Conservation (phyloP, 1,140 invertebrate species). For the Helicoverpa armigera region DNA sequence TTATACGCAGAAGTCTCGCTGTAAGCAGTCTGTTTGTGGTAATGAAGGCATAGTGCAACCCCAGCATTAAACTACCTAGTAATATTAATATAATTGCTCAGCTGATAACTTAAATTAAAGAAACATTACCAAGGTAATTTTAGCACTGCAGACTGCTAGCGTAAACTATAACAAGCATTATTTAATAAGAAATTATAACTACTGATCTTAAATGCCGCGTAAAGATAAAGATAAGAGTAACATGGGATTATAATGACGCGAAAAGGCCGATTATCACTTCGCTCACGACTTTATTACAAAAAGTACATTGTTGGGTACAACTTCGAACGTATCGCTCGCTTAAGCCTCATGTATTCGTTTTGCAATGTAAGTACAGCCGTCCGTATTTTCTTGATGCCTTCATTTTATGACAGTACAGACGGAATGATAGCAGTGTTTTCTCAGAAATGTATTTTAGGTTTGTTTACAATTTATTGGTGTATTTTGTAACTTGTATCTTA, state of each 20-base stretch:
- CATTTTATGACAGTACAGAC: background rate
- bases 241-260: constrained; percentile 30
- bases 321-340: constrained; percentile 6
- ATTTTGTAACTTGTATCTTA: no score
- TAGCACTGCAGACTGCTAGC: background rate
- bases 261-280: constrained; percentile 37
- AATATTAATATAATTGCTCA: background rate
- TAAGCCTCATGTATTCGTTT: background rate
- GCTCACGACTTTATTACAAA: constrained; percentile 33
- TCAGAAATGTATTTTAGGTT: background rate
- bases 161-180: background rate
- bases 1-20: no score
- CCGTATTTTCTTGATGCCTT: background rate
- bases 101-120: no score
- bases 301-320: constrained; percentile 4
- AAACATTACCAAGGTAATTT: no score
- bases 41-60: no score
- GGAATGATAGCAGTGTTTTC: background rate
- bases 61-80: background rate
- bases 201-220: constrained; percentile 33
- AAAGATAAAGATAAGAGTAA: constrained; percentile 26
- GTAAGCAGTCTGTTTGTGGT: no score
- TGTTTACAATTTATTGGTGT: no score
- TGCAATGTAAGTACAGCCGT: background rate
- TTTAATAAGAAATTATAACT: constrained; percentile 37